Conservation (phyloP, 2,113 vertebrate species). For the Crotalus helleri region DNA sequence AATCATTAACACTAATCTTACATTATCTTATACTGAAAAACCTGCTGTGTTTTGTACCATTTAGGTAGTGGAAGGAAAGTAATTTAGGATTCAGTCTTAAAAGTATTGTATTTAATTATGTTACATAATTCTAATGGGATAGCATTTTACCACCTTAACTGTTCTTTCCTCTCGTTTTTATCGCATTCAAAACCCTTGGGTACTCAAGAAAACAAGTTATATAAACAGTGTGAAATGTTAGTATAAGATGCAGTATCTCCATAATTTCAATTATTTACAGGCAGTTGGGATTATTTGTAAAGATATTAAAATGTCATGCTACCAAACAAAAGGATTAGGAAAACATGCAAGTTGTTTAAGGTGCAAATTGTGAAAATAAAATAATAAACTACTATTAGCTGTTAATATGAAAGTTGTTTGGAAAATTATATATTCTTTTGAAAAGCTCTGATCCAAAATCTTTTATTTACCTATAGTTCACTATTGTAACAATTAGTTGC, state of each 20-base stretch:
- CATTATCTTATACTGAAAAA: not conserved
- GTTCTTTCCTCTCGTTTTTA: not conserved
- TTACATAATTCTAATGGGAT: not conserved
- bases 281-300: conserved; percentile 29
- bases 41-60: too few relatives aligned
- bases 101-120: not conserved
- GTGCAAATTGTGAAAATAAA: not conserved
- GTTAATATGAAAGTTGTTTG: conserved; percentile 38
- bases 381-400: conserved; percentile 19
- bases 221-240: not conserved
- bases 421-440: conserved; percentile 20
- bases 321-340: conserved; percentile 36
- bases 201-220: not conserved
- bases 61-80: not conserved
- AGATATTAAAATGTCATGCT: conserved; percentile 36
- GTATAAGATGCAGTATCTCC: not conserved
- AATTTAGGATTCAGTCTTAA: not conserved
- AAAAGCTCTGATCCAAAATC: conserved; percentile 11
- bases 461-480: conserved; percentile 14
- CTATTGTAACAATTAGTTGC: not conserved
- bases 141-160: not conserved
- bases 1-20: not conserved
- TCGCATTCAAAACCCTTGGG: not conserved
- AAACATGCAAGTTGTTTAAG: conserved; percentile 43
- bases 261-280: not conserved